Evolutionary conservation across 2,113 vertebrate genomes (phyloP), one percentile per base, ranked within the genome.

Genomic region (Malurus elegans): DNA sequence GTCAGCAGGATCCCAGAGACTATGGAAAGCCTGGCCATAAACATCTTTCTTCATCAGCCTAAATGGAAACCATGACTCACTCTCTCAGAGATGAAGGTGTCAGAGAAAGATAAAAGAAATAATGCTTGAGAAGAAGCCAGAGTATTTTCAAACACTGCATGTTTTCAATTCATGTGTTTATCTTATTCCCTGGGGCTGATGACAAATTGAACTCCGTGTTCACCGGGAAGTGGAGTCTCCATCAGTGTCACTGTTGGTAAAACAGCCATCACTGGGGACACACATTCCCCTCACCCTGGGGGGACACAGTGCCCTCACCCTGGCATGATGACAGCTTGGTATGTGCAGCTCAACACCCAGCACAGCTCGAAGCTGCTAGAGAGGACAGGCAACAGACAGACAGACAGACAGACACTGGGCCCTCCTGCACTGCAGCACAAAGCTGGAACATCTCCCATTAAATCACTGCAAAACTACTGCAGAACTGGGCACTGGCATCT

Each of bases 291-390:
- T 18, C 4, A 6, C 18, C 51, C n/a, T 23, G 26, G 50, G 31
- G 34, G 21, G 40, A 38, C 0, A 4, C 21, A 8, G 10, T 23
- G 4, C 25, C 42, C 18, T 19, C 11, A 1, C 8, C 1, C 60
- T 14, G 51, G 29, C 15, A 29, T 8, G 44, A 1, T 5, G 21
- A 34, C 32, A 36, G 32, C 45, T 48, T 32, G 34, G 32, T 1
- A 2, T 48, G 45, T 67, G 45, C 65, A 34, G 65, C 65, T 67
- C 45, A 48, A 28, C 45, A 16, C 8, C 65, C 45, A 34, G 25
- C 40, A 32, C 14, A 1, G 2, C 1, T 3, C 10, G 12, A 58
- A 72, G 70, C 17, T 26, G 60, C 47, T 64, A 48, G 25, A 29
- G 54, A 73, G 72, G 36, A 61, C 19, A 36, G 54, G n/a, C 40